phyloP scores from a whole-genome alignment of 1,140 invertebrate species.

The Vanessa atalanta region DNA sequence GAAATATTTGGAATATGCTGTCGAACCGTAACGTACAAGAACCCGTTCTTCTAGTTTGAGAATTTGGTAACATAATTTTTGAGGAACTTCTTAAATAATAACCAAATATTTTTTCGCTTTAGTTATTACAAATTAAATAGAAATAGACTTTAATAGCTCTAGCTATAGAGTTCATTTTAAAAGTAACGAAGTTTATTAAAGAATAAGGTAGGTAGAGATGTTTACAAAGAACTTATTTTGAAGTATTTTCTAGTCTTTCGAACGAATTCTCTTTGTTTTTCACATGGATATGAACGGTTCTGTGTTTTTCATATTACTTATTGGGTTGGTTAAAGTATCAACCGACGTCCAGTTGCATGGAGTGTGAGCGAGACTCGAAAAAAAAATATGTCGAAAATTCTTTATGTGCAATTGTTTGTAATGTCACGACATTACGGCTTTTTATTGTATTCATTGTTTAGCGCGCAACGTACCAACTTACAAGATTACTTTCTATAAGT shows the following conservation, averaged over 20 bases:
- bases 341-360: too few species aligned
- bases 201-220: background rate
- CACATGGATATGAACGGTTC: too few species aligned
- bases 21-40: constrained; percentile 18
- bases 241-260: background rate
- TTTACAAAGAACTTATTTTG: background rate
- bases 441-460: constrained; percentile 10
- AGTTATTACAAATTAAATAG: background rate
- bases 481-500: constrained; percentile 5
- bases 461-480: background rate
- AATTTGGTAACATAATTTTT: background rate
- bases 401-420: constrained; percentile 6
- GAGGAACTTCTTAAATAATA: constrained; percentile 14
- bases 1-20: constrained; percentile 30
- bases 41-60: constrained; percentile 26
- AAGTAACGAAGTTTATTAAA: background rate
- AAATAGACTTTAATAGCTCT: too few species aligned
- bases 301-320: background rate
- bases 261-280: background rate
- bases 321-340: too few species aligned
- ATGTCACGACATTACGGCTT: background rate
- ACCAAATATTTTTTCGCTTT: background rate
- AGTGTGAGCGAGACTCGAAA: too few species aligned
- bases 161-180: background rate
- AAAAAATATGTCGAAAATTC: too few species aligned